Conservation (phyloP, 2,113 vertebrate species). For the Callaeas wilsoni region DNA sequence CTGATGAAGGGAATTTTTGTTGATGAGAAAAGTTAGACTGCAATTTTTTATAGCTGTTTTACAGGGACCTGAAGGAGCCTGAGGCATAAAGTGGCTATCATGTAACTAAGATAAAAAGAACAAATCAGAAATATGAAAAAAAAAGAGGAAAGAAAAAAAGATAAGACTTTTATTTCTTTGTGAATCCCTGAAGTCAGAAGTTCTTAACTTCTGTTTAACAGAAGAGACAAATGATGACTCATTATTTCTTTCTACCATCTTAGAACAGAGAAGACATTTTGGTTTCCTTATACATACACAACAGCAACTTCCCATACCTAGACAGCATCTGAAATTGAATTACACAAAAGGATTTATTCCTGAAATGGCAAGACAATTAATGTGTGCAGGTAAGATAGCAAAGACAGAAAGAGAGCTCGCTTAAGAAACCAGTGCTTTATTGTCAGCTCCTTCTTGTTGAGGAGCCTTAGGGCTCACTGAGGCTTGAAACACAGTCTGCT, state of each 20-base stretch:
- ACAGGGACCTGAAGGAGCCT: neutral
- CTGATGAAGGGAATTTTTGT: neutral
- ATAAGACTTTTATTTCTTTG: neutral
- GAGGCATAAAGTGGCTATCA: neutral
- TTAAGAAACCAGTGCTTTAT: neutral
- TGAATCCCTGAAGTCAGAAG: neutral
- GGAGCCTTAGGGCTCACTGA: neutral
- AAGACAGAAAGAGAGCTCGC: neutral
- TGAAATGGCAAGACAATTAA: neutral
- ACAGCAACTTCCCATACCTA: neutral
- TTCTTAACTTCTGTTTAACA: neutral
- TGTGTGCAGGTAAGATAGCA: neutral
- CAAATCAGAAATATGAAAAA: neutral
- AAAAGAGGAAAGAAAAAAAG: accelerated
- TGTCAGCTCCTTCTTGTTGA: neutral
- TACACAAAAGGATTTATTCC: neutral
- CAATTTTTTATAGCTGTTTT: neutral
- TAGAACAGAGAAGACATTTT: neutral
- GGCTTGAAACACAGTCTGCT: slow-evolving; percentile 8
- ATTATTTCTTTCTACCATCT: neutral
- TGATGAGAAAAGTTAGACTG: neutral
- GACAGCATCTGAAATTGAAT: neutral
- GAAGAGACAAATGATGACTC: neutral
- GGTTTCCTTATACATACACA: neutral
- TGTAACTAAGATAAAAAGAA: neutral